phyloP scores from a whole-genome alignment of 2,797 vertebrate genomes.

The Danio tinwini region DNA sequence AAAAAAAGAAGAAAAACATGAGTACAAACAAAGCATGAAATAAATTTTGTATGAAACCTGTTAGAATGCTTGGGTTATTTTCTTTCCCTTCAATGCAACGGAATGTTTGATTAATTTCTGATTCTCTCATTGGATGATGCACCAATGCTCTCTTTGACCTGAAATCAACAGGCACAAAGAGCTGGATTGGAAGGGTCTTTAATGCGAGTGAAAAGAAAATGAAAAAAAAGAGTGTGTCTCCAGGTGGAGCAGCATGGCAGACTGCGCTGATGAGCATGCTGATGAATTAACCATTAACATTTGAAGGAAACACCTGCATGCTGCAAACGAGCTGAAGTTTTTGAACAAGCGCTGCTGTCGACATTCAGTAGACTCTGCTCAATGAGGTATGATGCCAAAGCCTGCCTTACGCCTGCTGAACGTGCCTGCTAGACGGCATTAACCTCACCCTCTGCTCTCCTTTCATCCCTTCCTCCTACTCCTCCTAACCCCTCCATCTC shows the following conservation, averaged over 20 bases:
- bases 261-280: slow-evolving; percentile 62
- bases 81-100: slow-evolving; percentile 53
- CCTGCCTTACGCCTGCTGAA: slow-evolving; percentile 57
- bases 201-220: slow-evolving; percentile 43
- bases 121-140: slow-evolving; percentile 53
- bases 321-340: slow-evolving; percentile 35
- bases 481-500: slow-evolving; percentile 20
- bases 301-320: slow-evolving; percentile 56
- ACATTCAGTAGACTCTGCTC: slow-evolving; percentile 21
- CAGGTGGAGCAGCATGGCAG: slow-evolving; percentile 56
- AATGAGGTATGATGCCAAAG: slow-evolving; percentile 50
- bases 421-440: slow-evolving; percentile 39
- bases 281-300: slow-evolving; percentile 56
- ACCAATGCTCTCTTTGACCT: slow-evolving; percentile 56
- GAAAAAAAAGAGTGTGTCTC: slow-evolving; percentile 29
- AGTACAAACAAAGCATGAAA: slow-evolving; percentile 87
- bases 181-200: slow-evolving; percentile 46
- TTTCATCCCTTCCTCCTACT: slow-evolving; percentile 49
- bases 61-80: slow-evolving; percentile 49
- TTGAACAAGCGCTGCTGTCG: slow-evolving; percentile 22
- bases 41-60: slow-evolving; percentile 85
- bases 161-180: slow-evolving; percentile 55
- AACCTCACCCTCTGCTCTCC: slow-evolving; percentile 35
- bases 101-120: slow-evolving; percentile 48
- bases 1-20: slow-evolving; percentile 59